Percentiles rank a stretch among this genome's conserved stretches.
These are phyloP conservation scores for Tamandua tetradactyla DNA, from an alignment of 2,797 vertebrate species.

Conservation along the genomic window DNA sequence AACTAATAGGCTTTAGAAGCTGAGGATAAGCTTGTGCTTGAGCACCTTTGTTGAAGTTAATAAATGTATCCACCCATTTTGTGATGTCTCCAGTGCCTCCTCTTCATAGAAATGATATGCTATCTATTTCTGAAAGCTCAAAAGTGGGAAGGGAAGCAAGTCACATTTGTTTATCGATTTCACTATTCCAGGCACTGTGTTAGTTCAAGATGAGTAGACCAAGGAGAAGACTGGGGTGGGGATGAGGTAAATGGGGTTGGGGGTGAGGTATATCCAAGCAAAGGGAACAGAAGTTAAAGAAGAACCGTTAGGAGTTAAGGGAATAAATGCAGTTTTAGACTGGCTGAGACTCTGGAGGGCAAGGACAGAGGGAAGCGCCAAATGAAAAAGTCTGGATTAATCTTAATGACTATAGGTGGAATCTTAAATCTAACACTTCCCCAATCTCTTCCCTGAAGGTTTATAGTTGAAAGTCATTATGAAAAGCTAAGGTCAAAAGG, in stretches of 20 bases:
- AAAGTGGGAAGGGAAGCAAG: background rate
- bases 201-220: background rate
- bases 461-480: background rate
- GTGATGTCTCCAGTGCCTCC: background rate
- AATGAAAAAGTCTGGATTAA: background rate
- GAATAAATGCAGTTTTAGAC: background rate
- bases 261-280: background rate
- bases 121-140: background rate
- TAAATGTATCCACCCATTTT: background rate
- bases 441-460: background rate
- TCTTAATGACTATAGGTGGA: background rate
- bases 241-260: no score
- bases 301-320: background rate
- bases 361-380: background rate
- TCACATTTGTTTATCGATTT: conserved; percentile 3
- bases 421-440: background rate
- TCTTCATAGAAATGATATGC: background rate
- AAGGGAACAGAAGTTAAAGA: background rate
- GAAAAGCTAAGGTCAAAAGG: background rate
- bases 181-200: background rate
- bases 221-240: background rate
- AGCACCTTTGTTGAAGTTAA: no score
- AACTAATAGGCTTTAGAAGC: background rate
- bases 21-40: no score
- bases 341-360: background rate